phyloP scores from a whole-genome alignment of 64 coral and sea anemone species.

The Catalaphyllia jardinei region DNA sequence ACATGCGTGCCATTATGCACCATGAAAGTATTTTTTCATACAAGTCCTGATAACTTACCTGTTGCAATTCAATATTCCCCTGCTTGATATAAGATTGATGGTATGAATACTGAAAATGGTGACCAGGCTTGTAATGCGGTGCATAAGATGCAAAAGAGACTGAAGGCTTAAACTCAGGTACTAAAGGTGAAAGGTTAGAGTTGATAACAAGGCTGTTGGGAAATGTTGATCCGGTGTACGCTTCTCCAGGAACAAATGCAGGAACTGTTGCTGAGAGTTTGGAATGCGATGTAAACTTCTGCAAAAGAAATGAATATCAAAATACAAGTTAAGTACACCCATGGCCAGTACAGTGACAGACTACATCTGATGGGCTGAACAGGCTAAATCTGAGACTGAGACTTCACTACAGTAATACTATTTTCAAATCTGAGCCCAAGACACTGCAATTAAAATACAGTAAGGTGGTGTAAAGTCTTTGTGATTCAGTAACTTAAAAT shows the following conservation, averaged over 20 bases:
- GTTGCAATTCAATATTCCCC: not conserved
- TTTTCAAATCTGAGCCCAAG: too few species aligned
- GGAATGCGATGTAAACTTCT: not conserved
- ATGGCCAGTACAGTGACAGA: too few species aligned
- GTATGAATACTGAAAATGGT: not conserved
- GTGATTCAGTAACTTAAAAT: too few species aligned
- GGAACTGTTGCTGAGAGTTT: constrained; percentile 35
- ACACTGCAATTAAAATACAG: too few species aligned
- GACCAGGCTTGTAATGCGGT: not conserved
- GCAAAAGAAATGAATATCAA: not conserved
- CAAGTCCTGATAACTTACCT: not conserved
- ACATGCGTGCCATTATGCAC: too few species aligned
- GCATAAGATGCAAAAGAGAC: not conserved
- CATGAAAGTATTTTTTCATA: not conserved
- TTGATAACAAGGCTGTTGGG: not conserved
- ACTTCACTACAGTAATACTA: too few species aligned
- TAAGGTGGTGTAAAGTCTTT: too few species aligned
- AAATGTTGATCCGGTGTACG: not conserved
- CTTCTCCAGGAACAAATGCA: constrained; percentile 18
- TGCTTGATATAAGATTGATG: not conserved
- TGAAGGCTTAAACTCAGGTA: constrained; percentile 31
- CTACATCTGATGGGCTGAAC: too few species aligned
- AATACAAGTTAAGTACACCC: not conserved
- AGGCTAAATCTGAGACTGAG: too few species aligned
- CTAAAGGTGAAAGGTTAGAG: constrained; percentile 7